Conservation (phyloP, 2,113 vertebrate genomes). For the Enhydra lutris region DNA sequence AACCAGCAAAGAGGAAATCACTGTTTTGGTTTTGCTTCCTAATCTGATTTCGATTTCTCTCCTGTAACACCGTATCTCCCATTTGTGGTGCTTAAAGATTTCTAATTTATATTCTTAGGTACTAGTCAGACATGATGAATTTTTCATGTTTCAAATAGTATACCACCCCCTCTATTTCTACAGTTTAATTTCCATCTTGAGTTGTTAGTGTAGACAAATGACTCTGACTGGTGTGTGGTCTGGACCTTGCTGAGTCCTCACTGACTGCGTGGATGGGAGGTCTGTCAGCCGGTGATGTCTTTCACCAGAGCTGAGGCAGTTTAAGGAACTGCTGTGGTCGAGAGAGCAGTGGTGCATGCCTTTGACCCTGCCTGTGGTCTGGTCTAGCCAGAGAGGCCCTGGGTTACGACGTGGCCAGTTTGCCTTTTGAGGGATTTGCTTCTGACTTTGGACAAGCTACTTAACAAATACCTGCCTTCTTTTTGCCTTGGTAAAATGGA, state of each 20-base stretch:
- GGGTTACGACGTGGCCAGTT: background rate
- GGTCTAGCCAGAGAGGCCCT: background rate
- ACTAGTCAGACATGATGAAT: background rate
- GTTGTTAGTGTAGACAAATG: background rate
- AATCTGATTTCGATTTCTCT: background rate
- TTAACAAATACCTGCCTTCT: background rate
- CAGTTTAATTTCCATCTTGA: background rate
- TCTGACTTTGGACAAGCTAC: background rate
- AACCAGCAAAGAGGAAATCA: background rate
- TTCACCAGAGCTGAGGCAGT: background rate
- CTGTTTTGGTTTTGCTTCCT: background rate
- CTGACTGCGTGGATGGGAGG: background rate
- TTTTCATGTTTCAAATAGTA: background rate
- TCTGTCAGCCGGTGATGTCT: background rate
- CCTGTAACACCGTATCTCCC: background rate
- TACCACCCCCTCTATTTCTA: background rate
- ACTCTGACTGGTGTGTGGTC: background rate
- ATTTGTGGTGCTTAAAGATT: background rate
- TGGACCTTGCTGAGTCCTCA: slow-evolving; percentile 1
- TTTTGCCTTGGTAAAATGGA: background rate
- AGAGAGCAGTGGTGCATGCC: background rate
- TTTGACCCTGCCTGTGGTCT: background rate
- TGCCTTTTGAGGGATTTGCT: background rate
- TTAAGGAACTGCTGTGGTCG: background rate
- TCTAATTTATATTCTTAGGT: background rate